phyloP scores from a whole-genome alignment of 2,888 invertebrate species.

The Nematopogon swammerdamellus region DNA sequence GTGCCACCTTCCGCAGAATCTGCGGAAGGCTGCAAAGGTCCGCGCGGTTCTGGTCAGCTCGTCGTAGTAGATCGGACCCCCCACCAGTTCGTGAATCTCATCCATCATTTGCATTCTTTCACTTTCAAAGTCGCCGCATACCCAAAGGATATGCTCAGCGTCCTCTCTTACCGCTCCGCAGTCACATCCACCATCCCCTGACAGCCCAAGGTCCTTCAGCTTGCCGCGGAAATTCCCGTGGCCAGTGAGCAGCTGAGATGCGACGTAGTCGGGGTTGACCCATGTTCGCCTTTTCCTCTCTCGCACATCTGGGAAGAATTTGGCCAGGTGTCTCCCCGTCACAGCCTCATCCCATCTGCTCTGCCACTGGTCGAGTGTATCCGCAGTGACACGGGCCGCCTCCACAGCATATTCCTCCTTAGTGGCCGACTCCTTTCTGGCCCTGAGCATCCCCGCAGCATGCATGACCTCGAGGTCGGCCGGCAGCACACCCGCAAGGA shows the following conservation, averaged over 20 bases:
- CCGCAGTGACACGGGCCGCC: neutral
- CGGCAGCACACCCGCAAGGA: slow-evolving; percentile 16
- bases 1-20: slow-evolving; percentile 6
- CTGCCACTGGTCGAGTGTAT: slow-evolving; percentile 11
- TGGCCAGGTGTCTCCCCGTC: slow-evolving; percentile 11
- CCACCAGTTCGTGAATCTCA: too few relatives aligned
- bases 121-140: neutral
- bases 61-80: slow-evolving; percentile 4
- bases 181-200: slow-evolving; percentile 4
- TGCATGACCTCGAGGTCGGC: slow-evolving; percentile 10
- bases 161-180: slow-evolving; percentile 7
- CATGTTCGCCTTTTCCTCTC: slow-evolving; percentile 9
- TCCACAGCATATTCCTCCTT: neutral
- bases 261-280: slow-evolving; percentile 14
- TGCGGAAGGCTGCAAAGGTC: slow-evolving; percentile 1
- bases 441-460: neutral
- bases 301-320: slow-evolving; percentile 15
- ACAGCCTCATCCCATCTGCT: slow-evolving; percentile 9
- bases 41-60: slow-evolving; percentile 1
- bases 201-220: slow-evolving; percentile 9
- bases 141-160: slow-evolving; percentile 5
- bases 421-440: neutral
- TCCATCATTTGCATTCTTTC: neutral
- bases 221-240: slow-evolving; percentile 14
- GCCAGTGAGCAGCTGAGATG: slow-evolving; percentile 13